Conservation (phyloP, 2,797 vertebrate genomes). For the Sebastes trivittatus region DNA sequence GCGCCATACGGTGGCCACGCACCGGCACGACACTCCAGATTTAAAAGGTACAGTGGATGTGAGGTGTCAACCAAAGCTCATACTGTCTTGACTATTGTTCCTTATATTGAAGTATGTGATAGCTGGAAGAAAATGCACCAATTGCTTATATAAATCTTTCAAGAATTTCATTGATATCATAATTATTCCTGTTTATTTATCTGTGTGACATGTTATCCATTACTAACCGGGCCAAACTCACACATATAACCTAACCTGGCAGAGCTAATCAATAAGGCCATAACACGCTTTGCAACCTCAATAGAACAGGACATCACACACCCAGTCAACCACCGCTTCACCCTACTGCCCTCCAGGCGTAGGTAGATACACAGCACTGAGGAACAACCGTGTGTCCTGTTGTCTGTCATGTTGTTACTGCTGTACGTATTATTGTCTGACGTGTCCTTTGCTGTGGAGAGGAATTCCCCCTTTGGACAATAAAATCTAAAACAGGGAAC, state of each 20-base stretch:
- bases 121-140: background rate
- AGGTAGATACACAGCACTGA: background rate
- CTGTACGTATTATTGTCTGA: background rate
- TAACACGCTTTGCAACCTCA: too few relatives aligned
- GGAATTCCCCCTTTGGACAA: background rate
- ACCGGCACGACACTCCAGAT: slow-evolving; percentile 54
- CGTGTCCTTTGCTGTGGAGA: background rate
- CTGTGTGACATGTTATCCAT: background rate
- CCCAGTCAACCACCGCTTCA: background rate
- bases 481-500: background rate
- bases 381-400: too few relatives aligned
- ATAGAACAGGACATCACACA: background rate
- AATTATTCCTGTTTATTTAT: background rate
- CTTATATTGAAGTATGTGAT: background rate
- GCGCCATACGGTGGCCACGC: slow-evolving; percentile 76
- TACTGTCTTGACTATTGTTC: background rate
- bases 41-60: slow-evolving; percentile 75
- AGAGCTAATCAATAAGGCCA: background rate
- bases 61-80: background rate
- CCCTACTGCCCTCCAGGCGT: background rate
- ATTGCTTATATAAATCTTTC: background rate
- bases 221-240: too few relatives aligned
- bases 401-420: too few relatives aligned
- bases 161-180: background rate
- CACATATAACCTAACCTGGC: background rate